phyloP scores from a whole-genome alignment of 2,888 invertebrate species.

The Lithophane leautieri region DNA sequence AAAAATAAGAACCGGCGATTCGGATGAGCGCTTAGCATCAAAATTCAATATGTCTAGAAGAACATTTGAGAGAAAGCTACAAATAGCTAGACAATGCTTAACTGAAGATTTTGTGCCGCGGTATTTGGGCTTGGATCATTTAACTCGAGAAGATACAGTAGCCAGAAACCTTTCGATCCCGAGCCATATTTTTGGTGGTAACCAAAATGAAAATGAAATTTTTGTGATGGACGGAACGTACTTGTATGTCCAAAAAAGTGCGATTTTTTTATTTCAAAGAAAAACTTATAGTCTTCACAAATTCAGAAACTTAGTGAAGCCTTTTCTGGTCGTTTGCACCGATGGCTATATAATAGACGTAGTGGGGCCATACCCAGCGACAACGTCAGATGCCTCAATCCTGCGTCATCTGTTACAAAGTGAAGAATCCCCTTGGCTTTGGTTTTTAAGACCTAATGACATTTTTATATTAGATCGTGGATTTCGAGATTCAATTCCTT shows the following conservation, averaged over 20 bases:
- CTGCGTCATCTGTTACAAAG: too few relatives aligned
- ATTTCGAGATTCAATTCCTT: too few relatives aligned
- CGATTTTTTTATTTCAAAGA: not conserved
- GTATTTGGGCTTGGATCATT: not conserved
- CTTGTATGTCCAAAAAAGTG: not conserved
- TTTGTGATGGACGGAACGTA: conserved; percentile 1
- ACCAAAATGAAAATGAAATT: not conserved
- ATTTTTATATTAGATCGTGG: too few relatives aligned
- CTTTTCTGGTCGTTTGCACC: not conserved
- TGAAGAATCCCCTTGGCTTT: too few relatives aligned
- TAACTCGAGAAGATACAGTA: not conserved
- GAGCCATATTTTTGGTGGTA: not conserved
- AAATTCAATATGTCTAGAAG: conserved; percentile 13
- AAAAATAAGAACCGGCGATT: conserved; percentile 39
- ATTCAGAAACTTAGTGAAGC: not conserved
- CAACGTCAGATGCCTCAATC: conserved; percentile 32
- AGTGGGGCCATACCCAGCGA: conserved; percentile 31
- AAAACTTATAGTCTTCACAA: conserved; percentile 9
- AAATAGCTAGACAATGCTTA: not conserved
- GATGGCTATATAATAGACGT: conserved; percentile 7
- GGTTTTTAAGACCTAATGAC: too few relatives aligned
- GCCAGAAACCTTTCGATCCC: not conserved
- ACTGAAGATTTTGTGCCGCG: not conserved
- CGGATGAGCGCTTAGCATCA: conserved; percentile 23
- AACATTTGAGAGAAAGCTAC: conserved; percentile 4